Conservation (phyloP, 2,797 vertebrate genomes). For the Lophius americanus region DNA sequence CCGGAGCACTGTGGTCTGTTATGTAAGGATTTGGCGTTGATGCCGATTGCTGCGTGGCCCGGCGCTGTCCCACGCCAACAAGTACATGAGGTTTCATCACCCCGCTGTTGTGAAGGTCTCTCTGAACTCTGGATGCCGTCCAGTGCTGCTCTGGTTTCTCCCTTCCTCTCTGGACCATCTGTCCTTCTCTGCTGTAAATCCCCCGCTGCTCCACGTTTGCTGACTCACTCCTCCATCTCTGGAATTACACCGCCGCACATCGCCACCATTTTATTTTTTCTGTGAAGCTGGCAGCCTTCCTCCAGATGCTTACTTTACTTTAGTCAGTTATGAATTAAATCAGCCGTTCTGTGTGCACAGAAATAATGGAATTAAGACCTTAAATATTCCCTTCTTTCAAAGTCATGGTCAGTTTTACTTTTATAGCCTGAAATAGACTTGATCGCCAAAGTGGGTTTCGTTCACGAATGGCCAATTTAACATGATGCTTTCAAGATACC, state of each 20-base stretch:
- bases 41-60: slow-evolving; percentile 45
- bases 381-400: no score
- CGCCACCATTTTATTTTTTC: slow-evolving; percentile 48
- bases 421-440: no score
- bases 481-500: no score
- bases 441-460: no score
- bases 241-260: slow-evolving; percentile 57
- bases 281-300: slow-evolving; percentile 2
- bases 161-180: slow-evolving; percentile 52
- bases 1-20: slow-evolving; percentile 47
- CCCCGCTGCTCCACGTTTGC: slow-evolving; percentile 45
- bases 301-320: background rate
- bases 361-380: no score
- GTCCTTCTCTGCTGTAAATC: slow-evolving; percentile 29
- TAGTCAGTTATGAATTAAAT: slow-evolving; percentile 1
- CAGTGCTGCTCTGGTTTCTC: slow-evolving; percentile 32
- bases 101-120: slow-evolving; percentile 48
- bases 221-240: slow-evolving; percentile 54
- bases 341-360: background rate
- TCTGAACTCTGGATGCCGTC: slow-evolving; percentile 60
- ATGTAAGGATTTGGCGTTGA: slow-evolving; percentile 58
- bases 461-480: no score
- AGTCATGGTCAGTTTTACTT: no score
- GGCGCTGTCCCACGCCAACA: slow-evolving; percentile 49
- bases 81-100: slow-evolving; percentile 61